These are phyloP conservation scores for Dynastes maya DNA, from an alignment of 2,888 invertebrate genomes.

Conservation along the genomic window DNA sequence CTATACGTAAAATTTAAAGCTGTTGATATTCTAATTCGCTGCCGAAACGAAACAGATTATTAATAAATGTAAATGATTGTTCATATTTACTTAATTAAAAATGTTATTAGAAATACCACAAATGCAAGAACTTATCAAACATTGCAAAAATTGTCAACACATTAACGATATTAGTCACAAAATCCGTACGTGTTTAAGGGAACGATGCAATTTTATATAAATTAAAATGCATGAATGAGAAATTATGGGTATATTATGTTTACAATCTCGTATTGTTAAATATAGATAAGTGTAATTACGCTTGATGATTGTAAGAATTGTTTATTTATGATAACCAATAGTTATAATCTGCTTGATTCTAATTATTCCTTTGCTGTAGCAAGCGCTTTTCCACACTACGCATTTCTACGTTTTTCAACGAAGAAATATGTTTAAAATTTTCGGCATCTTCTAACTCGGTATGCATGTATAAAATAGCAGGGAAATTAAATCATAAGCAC, in stretches of 20 bases:
- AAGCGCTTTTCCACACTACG: too few species aligned
- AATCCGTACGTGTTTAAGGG: conserved; percentile 21
- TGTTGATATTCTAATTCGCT: not conserved
- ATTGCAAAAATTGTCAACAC: conserved; percentile 47
- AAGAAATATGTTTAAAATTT: too few species aligned
- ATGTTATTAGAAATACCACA: conserved; percentile 41
- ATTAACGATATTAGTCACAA: conserved; percentile 46
- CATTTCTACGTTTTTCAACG: too few species aligned
- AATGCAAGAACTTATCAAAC: conserved; percentile 32
- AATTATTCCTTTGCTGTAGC: too few species aligned
- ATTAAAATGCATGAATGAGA: not conserved
- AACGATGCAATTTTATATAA: not conserved
- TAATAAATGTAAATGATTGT: conserved; percentile 22
- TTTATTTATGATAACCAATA: too few species aligned
- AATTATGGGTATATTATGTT: not conserved
- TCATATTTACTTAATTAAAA: conserved; percentile 37
- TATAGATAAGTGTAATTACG: too few species aligned
- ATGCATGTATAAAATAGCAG: too few species aligned
- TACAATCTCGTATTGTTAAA: too few species aligned
- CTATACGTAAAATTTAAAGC: conserved; percentile 3
- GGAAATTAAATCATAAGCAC: too few species aligned
- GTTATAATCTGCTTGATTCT: too few species aligned
- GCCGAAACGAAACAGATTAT: not conserved
- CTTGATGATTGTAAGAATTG: too few species aligned
- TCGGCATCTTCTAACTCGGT: too few species aligned